Base-by-base conservation (phyloP, 2,797 vertebrate genomes). In the Peromyscus melanophrys region DNA sequence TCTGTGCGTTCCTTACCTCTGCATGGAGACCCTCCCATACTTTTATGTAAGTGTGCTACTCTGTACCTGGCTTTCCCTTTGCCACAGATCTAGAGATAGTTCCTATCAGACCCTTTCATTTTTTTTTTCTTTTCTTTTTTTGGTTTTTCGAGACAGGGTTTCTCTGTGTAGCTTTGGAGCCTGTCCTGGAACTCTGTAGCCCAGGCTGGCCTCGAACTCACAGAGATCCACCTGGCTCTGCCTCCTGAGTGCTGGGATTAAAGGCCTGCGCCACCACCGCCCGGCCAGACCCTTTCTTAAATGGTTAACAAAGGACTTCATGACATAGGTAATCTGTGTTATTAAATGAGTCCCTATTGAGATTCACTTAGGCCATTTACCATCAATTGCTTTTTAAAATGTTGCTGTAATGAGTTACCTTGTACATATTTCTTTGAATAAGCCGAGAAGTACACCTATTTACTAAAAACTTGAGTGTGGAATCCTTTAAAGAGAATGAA, bases 351-450 rank as follows among this genome's bases (percentile, higher is more conserved):
- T 73, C 25, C 52, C 29, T 73, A 34, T 4, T 86, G 84, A 90
- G 93, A 94, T 57, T 87, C 55, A 78, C 73, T 88, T 87, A 75
- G 92, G 69, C 80, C 67, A 67, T 87, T 88, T 95, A 59, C 31
- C 75, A 90, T 52, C 46, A 61, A 40, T 27, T 92, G 73, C n/a
- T 91, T 78, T 92, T 96, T 89, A 2, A 94, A 96, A 77, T 17
- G 34, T 34, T 82, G 14, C 11, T 59, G 34, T 52, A 82, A 19
- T 71, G 57, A 93, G 73, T 86, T 91, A 78, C 76, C 49, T 83
- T 31, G 3, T 6, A 63, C 16, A 16, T 40, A 55, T 59, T 94
- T 94, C 49, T 82, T 84, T 69, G 87, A 78, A 69, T 63, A 89
- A 86, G 55, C 34, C 31, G 1, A 77, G 65, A 96, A 65, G 21